phyloP scores from a whole-genome alignment of 2,113 vertebrate species.

The Okapia johnstoni region DNA sequence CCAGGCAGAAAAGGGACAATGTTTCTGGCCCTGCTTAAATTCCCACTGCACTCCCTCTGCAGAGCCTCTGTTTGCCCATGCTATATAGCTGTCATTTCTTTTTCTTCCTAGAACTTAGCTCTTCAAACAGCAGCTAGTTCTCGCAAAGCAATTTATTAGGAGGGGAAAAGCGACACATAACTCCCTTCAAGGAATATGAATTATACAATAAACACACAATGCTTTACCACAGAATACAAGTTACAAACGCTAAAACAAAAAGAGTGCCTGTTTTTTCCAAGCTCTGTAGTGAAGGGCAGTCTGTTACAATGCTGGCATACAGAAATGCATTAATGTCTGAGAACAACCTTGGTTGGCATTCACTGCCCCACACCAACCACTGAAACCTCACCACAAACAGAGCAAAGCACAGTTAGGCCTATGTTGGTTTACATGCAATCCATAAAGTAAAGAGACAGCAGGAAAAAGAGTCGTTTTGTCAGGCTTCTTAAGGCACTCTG shows the following conservation, averaged over 20 bases:
- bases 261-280: neutral
- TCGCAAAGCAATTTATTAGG: conserved; percentile 29
- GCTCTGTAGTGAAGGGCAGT: neutral
- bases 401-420: neutral
- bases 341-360: neutral
- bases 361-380: neutral
- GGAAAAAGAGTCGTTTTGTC: neutral
- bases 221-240: neutral
- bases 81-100: neutral
- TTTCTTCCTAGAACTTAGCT: conserved; percentile 26
- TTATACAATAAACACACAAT: neutral
- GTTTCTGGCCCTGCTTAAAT: neutral
- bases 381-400: neutral
- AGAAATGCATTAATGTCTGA: neutral
- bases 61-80: neutral
- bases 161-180: neutral
- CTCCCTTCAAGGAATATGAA: conserved; percentile 2
- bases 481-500: neutral
- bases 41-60: neutral
- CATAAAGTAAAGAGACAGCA: neutral
- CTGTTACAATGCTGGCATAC: neutral
- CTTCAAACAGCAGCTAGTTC: conserved; percentile 38
- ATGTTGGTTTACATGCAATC: neutral
- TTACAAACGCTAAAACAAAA: conserved; percentile 40
- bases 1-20: conserved; percentile 23